Evolutionary conservation across 2,113 vertebrate species (phyloP), one percentile per base, ranked within the genome.

Genomic region (Falco punctatus): DNA sequence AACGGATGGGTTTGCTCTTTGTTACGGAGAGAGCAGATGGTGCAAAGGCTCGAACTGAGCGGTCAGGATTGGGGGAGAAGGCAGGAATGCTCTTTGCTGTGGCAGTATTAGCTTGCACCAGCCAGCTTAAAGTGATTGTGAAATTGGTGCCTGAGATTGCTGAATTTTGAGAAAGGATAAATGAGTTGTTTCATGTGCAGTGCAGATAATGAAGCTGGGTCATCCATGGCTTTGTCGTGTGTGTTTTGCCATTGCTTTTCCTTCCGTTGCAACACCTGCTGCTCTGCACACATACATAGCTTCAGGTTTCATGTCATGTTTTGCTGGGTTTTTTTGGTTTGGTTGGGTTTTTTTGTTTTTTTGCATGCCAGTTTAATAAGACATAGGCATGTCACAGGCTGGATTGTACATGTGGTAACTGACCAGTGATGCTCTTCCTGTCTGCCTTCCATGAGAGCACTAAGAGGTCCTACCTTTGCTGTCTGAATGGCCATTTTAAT

Each of bases 1-100:
- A 81, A 40, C 0, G 5, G 54, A 18, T 72, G 70, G 44, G 13
- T 92, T 92, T 73, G 78, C 79, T 91, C 91, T 88, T 95, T 89
- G 94, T 95, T 89, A 58, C 0, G 6, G 62, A 33, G 81, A 16
- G 87, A 96, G 93, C 94, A 95, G 96, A 96, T 94, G 93, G 87
- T 87, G 72, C 13, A 21, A 78, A 82, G 92, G 78, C 62, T 85
- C 7, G 38, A 88, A 19, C 28, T 7, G 62, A 79, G 81, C 10
- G 4, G 26, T 48, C 72, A 10, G 93, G 87, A 42, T 0, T 61
- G 66, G 81, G 91, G 70, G 86, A 92, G 91, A 97, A 84, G 90
- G 66, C 87, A 85, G 90, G 54, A 74, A 24, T 1, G 11, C 64
- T 72, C 51, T 79, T 42, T 84, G 77, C 91, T 46, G 5, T 38